Evolutionary conservation across 2,888 invertebrate species (phyloP).

Genomic region (Listrodromus nycthemerus): DNA sequence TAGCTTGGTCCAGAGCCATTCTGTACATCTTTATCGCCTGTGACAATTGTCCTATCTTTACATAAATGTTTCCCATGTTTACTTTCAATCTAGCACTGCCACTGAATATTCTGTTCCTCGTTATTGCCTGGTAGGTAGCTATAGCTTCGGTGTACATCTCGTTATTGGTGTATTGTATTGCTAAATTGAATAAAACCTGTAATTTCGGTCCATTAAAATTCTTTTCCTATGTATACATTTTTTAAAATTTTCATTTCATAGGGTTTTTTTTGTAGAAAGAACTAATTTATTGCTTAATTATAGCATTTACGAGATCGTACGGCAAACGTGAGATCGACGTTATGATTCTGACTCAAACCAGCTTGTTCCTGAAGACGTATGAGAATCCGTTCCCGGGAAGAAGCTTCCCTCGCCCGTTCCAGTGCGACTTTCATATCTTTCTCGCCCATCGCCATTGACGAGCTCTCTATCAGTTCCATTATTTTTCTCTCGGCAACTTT

Average conservation of each 20-base stretch:
- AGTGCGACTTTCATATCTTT: conserved; percentile 89
- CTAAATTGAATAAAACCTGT: conserved; percentile 97
- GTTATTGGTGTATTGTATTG: conserved; percentile 96
- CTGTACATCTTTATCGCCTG: conserved; percentile 99
- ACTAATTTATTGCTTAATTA: conserved; percentile 13
- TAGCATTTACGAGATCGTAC: conserved; percentile 85
- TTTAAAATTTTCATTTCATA: neutral
- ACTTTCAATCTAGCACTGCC: conserved; percentile 97
- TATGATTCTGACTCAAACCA: conserved; percentile 95
- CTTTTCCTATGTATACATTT: no score
- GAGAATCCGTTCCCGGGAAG: conserved; percentile 95
- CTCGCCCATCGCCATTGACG: conserved; percentile 89
- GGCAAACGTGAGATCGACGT: conserved; percentile 97
- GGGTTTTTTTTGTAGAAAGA: neutral
- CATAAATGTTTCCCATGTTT: conserved; percentile 99
- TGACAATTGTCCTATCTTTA: conserved; percentile 95
- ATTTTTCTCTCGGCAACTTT: conserved; percentile 95
- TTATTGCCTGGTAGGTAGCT: conserved; percentile 97
- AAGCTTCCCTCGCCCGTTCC: conserved; percentile 98
- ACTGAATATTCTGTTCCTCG: conserved; percentile 96
- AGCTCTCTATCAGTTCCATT: conserved; percentile 95
- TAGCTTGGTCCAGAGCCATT: conserved; percentile 99
- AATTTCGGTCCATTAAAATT: neutral
- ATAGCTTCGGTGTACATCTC: conserved; percentile 98
- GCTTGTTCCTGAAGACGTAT: conserved; percentile 97